Evolutionary conservation across 2,888 invertebrate species (phyloP).

Genomic region (Elmis aenea): DNA sequence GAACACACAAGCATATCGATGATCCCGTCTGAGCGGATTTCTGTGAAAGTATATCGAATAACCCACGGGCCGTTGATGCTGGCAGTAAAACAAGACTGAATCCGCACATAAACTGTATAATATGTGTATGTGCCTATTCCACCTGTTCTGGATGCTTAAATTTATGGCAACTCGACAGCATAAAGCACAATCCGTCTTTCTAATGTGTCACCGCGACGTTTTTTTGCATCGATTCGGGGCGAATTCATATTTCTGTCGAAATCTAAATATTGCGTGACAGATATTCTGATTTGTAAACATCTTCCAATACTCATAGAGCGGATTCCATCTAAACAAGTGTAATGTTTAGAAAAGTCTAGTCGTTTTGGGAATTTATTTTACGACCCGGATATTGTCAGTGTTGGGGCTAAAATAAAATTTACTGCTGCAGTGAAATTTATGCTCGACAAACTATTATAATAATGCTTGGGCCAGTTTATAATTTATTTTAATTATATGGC

Average conservation of each 20-base stretch:
- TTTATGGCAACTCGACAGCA: slow-evolving; percentile 14
- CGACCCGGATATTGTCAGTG: no score
- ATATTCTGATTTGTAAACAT: slow-evolving; percentile 5
- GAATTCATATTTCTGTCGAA: slow-evolving; percentile 5
- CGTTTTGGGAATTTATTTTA: no score
- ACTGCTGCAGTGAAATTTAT: no score
- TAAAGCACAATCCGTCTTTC: slow-evolving; percentile 12
- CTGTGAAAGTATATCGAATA: slow-evolving; percentile 15
- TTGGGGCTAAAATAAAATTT: no score
- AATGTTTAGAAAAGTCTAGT: no score
- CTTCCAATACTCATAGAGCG: no score
- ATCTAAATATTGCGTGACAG: slow-evolving; percentile 6
- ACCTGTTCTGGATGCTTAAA: slow-evolving; percentile 13
- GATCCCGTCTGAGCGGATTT: slow-evolving; percentile 14
- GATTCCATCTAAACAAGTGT: no score
- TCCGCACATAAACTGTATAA: slow-evolving; percentile 13
- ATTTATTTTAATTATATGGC: no score
- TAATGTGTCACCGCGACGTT: slow-evolving; percentile 8
- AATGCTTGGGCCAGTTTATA: no score
- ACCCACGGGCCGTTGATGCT: slow-evolving; percentile 7
- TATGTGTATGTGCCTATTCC: slow-evolving; percentile 15
- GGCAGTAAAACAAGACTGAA: slow-evolving; percentile 14
- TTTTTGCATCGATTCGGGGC: slow-evolving; percentile 8
- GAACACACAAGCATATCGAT: slow-evolving; percentile 12
- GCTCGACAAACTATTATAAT: no score